Evolutionary conservation across 2,888 invertebrate genomes (phyloP).

Genomic region (Melipona bicolor): DNA sequence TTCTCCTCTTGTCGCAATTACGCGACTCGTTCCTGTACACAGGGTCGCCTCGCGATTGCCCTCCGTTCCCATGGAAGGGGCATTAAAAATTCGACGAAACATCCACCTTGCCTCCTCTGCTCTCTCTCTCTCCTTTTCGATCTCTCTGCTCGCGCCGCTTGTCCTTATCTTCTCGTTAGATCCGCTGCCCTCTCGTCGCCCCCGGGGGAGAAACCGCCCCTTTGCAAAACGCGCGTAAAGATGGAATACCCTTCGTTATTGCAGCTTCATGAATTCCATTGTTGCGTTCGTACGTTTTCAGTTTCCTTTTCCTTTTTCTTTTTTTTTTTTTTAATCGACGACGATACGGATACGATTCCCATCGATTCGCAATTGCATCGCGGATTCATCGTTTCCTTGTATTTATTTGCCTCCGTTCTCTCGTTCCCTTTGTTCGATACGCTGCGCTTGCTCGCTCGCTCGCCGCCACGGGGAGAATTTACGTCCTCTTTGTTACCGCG

Average conservation of each 20-base stretch:
- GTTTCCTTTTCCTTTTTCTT: conserved; percentile 6
- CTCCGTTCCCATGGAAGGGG: background rate
- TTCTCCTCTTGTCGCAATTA: conserved; percentile 2
- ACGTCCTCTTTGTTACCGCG: background rate
- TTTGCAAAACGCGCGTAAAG: conserved; percentile 29
- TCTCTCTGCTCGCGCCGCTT: background rate
- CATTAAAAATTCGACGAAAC: conserved; percentile 40
- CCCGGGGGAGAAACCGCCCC: conserved; percentile 25
- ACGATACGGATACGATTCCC: background rate
- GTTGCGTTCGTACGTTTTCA: conserved; percentile 9
- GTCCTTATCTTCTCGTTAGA: conserved; percentile 35
- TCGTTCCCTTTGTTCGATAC: background rate
- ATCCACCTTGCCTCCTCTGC: background rate
- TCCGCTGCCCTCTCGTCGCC: conserved; percentile 11
- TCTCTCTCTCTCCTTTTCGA: conserved; percentile 23
- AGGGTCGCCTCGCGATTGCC: background rate
- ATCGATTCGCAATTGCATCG: conserved; percentile 21
- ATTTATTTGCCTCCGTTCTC: conserved; percentile 25
- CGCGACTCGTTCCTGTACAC: conserved; percentile 1
- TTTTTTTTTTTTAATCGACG: too few relatives aligned
- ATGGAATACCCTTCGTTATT: conserved; percentile 29
- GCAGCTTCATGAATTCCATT: conserved; percentile 38
- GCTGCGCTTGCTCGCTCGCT: too few relatives aligned
- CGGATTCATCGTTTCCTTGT: conserved; percentile 1
- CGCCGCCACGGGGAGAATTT: background rate